Evolutionary conservation across 2,113 vertebrate genomes (phyloP), one percentile per base, ranked within the genome.

Genomic region (Sclerurus mexicanus): DNA sequence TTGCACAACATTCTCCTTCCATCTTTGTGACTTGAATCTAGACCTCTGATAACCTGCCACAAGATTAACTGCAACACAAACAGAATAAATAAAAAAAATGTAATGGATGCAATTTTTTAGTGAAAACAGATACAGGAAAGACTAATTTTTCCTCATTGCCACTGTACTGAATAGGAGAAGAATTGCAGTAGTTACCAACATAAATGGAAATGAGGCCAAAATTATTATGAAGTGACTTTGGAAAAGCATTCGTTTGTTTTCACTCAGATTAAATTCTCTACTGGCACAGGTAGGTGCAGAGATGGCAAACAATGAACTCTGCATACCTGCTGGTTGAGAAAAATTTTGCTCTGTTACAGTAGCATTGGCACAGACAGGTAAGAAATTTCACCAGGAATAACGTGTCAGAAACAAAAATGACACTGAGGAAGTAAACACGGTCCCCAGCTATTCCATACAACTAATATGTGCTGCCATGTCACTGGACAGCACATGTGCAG

Each of bases 381-480:
- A 60, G 50, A 83, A 63, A 46, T 35, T 27, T 25, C 81, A 59
- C 5, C 30, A 76, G 19, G 23, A 84, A 50, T 50, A 67, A 49
- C 5, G 4, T 27, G 9, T 22, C 39, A 39, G 52, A 49, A 52
- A 60, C n/a, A 44, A 59, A 75, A 59, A 23, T 0, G 0, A 15
- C 35, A 25, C n/a, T 44, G 56, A 66, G 47, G 39, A 44, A 63
- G 7, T 10, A 39, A 68, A 11, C 14, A 9, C 1, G 17, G 31
- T 50, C 35, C 22, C 47, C 40, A 89, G 1, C 37, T 33, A 7
- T 35, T 33, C 42, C 53, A 68, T 8, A 31, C 35, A 46, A 7
- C 21, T 23, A 4, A 55, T 18, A 5, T 1, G 16, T 33, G 22
- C 90, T 44, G 56, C 67, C 72, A 44, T 8, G 14, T 16, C 21